phyloP scores from a whole-genome alignment of 23 tunicate genomes.

The Ascidia mentula region DNA sequence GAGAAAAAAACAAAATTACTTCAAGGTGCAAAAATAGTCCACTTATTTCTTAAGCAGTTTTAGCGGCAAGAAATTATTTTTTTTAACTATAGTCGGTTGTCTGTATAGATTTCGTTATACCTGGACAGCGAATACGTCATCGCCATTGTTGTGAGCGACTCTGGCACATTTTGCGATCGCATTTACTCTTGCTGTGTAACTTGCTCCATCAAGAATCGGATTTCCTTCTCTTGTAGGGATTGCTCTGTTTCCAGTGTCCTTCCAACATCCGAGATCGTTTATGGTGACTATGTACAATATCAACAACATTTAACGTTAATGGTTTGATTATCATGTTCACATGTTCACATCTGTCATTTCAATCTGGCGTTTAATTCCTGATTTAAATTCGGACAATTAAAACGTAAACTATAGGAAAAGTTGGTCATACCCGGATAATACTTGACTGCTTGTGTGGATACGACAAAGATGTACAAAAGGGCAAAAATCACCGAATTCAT shows the following conservation, averaged over 20 bases:
- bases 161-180: slow-evolving; percentile 8
- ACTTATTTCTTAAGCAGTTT: too few relatives aligned
- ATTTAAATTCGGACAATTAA: too few relatives aligned
- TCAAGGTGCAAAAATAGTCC: too few relatives aligned
- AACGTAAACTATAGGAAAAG: too few relatives aligned
- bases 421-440: slow-evolving; percentile 8
- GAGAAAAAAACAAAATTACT: too few relatives aligned
- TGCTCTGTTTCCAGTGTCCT: slow-evolving; percentile 17
- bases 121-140: slow-evolving; percentile 17
- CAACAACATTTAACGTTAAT: too few relatives aligned
- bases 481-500: not conserved
- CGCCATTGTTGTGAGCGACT: slow-evolving; percentile 1
- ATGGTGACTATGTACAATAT: not conserved
- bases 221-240: slow-evolving; percentile 17
- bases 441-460: not conserved
- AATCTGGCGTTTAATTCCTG: too few relatives aligned
- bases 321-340: too few relatives aligned
- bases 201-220: slow-evolving; percentile 4
- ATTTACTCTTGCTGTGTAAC: slow-evolving; percentile 5
- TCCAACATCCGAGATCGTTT: slow-evolving; percentile 13
- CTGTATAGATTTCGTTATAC: too few relatives aligned
- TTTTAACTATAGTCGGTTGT: too few relatives aligned
- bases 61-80: too few relatives aligned
- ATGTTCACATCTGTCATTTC: too few relatives aligned
- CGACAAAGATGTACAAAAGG: not conserved